phyloP scores from a whole-genome alignment of 2,888 invertebrate genomes.

The Trachelus iudaicus region DNA sequence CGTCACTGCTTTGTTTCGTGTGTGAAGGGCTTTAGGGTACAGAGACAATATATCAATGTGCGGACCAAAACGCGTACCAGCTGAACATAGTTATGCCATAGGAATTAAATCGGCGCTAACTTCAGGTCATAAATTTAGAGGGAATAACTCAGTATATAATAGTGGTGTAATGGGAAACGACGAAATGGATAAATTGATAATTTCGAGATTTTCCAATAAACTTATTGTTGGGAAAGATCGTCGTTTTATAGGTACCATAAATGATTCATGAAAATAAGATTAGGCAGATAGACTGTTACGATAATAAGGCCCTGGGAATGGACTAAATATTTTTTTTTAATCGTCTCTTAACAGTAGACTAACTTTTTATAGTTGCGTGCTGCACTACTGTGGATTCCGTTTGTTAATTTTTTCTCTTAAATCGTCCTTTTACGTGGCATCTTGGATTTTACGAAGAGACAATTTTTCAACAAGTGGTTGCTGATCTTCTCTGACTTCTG shows the following conservation, averaged over 20 bases:
- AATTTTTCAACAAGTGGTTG: not conserved
- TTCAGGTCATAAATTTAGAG: too few species aligned
- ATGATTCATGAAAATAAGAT: not conserved
- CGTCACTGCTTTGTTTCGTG: too few species aligned
- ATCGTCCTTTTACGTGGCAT: not conserved
- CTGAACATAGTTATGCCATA: too few species aligned
- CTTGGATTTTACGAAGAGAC: not conserved
- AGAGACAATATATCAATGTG: too few species aligned
- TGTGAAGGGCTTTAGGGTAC: too few species aligned
- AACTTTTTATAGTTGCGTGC: too few species aligned
- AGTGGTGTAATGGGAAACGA: not conserved
- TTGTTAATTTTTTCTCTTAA: too few species aligned
- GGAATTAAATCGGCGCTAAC: too few species aligned
- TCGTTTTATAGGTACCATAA: not conserved
- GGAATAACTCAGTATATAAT: not conserved
- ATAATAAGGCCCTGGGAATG: too few species aligned
- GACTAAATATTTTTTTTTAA: not conserved
- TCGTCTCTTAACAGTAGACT: not conserved
- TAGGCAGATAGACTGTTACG: not conserved
- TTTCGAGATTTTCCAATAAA: not conserved
- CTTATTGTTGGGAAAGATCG: not conserved
- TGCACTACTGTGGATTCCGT: too few species aligned
- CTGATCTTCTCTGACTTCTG: not conserved
- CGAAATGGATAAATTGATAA: not conserved
- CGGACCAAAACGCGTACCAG: too few species aligned